These are phyloP conservation scores for Tolmerus cingulatus DNA, from an alignment of 2,888 invertebrate genomes.

Conservation along the genomic window DNA sequence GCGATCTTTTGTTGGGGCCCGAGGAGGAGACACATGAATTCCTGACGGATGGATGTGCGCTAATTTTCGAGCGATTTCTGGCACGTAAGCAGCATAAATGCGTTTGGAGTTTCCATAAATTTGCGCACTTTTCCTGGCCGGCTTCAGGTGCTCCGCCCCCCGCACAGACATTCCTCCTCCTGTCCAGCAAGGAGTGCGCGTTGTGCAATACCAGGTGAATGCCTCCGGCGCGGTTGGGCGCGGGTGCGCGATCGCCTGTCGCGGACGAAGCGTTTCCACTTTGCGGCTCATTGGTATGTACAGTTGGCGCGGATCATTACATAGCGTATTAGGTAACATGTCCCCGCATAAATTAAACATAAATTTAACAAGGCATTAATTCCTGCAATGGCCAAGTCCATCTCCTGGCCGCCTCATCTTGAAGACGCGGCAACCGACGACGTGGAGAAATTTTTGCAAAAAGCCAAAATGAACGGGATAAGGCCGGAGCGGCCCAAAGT, in stretches of 20 bases:
- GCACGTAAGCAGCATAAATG: neutral
- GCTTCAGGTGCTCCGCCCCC: neutral
- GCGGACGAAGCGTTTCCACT: neutral
- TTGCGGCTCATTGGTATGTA: slow-evolving; percentile 7
- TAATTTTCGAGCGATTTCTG: neutral
- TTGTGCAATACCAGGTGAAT: slow-evolving; percentile 2
- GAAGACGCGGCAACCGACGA: neutral
- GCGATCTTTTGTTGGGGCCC: neutral
- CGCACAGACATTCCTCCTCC: neutral
- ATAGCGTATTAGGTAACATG: slow-evolving; percentile 31
- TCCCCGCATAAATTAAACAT: slow-evolving; percentile 36
- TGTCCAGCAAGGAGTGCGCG: neutral
- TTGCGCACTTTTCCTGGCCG: neutral
- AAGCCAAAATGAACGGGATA: slow-evolving; percentile 28
- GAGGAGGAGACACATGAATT: neutral
- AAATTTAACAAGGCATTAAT: slow-evolving; percentile 39
- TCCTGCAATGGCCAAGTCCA: slow-evolving; percentile 26
- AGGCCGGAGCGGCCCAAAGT: neutral
- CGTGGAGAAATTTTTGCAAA: slow-evolving; percentile 39
- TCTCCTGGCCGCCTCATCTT: neutral
- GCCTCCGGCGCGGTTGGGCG: neutral
- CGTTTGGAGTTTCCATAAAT: neutral
- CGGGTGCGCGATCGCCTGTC: slow-evolving; percentile 10
- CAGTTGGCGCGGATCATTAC: slow-evolving; percentile 23
- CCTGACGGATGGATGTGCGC: neutral